These are phyloP conservation scores for Aleiodes leptofemur DNA, from an alignment of 2,888 invertebrate genomes.

Conservation along the genomic window DNA sequence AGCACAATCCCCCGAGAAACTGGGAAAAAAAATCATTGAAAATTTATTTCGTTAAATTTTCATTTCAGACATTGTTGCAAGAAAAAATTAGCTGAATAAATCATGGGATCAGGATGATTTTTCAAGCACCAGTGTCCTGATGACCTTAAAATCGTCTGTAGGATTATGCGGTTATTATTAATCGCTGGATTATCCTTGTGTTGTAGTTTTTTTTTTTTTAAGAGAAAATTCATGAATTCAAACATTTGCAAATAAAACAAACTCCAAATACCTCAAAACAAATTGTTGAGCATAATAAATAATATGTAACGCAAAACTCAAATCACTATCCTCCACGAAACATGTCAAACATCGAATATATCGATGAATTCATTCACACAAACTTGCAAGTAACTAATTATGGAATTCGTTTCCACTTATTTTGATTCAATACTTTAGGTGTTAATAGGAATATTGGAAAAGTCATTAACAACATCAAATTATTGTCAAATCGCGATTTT, in stretches of 20 bases:
- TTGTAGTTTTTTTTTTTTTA: background rate
- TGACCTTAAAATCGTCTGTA: slow-evolving; percentile 33
- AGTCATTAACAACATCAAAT: no score
- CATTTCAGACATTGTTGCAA: background rate
- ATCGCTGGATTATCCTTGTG: slow-evolving; percentile 40
- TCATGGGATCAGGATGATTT: slow-evolving; percentile 23
- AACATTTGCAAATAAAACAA: background rate
- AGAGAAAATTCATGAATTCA: background rate
- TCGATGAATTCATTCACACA: no score
- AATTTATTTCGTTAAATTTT: slow-evolving; percentile 17
- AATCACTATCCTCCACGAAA: no score
- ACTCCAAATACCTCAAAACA: background rate
- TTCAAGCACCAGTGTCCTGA: background rate
- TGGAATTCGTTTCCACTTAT: no score
- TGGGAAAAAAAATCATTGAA: slow-evolving; percentile 7
- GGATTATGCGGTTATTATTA: slow-evolving; percentile 30
- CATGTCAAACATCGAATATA: no score
- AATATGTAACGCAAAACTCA: background rate
- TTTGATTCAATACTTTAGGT: no score
- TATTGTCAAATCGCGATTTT: no score
- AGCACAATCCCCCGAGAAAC: background rate
- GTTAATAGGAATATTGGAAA: no score
- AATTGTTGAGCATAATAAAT: background rate
- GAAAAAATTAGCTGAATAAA: slow-evolving; percentile 5
- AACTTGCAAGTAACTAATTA: no score